Base-by-base conservation (phyloP, 2,888 invertebrate genomes). In the Macropis europaea region DNA sequence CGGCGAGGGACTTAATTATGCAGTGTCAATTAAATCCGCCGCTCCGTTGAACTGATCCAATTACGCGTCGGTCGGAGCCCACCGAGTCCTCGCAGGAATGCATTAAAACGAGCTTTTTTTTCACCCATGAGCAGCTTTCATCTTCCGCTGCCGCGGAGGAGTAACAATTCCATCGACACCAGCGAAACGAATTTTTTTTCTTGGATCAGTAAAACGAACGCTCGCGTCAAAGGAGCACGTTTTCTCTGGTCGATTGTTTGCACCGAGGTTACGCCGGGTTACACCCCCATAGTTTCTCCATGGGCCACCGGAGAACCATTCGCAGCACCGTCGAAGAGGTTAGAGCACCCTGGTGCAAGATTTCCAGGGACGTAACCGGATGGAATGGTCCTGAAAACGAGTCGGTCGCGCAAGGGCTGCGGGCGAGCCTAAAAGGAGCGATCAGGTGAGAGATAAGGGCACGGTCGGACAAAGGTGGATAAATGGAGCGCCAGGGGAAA, bases 1-100 rank as follows among this genome's bases (percentile, higher is more conserved):
- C 48, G 13, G 34, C 54, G 30, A n/a, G 34, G 56, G 53, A 77
- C 72, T 82, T 77, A 77, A 82, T 82, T 82, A 83, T 81, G 81
- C 82, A 71, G 63, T 73, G 74, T 71, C 82, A 77, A 83, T 83
- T 85, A 81, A 81, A 77, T 75, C 73, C 68, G 34, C 57, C 57
- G 59, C 42, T 38, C 52, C 67, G 72, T 78, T 73, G 76, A 80
- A 80, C 73, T 78, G 77, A 77, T 78, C 63, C 77, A 81, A 80
- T 81, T 82, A 76, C 30, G 38, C 38, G 56, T 43, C 54, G 62
- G 48, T 50, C 54, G 47, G 63, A 64, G 36, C 36, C 56, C 24
- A 34, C 17, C 24, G 34, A 50, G 38, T 42, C 17, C 50, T 47
- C 19, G 32, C 45, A 28, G 26, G 22, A 30, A 48, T 32, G 38